These are phyloP conservation scores for Andrena bucephala DNA, from an alignment of 2,888 invertebrate genomes.

Conservation along the genomic window DNA sequence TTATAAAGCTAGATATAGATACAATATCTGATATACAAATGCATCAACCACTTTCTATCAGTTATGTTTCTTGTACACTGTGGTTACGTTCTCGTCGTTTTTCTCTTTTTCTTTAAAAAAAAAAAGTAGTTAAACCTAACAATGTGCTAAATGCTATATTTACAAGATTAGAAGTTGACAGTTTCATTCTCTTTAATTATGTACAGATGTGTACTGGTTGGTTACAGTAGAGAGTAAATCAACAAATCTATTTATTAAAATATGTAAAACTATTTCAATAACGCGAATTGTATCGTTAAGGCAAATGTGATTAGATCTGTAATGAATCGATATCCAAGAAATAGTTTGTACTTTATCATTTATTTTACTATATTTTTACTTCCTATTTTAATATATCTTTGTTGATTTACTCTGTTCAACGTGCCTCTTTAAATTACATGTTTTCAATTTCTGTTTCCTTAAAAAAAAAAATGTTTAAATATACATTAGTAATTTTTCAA, in stretches of 20 bases:
- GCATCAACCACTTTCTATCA: slow-evolving; percentile 70
- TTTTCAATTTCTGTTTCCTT: slow-evolving; percentile 28
- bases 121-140: slow-evolving; percentile 56
- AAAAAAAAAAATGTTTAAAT: slow-evolving; percentile 37
- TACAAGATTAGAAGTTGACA: slow-evolving; percentile 60
- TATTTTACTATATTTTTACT: slow-evolving; percentile 55
- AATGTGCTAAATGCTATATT: slow-evolving; percentile 66
- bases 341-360: slow-evolving; percentile 65
- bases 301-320: slow-evolving; percentile 44
- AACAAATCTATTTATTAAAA: slow-evolving; percentile 63
- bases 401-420: slow-evolving; percentile 50
- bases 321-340: slow-evolving; percentile 50
- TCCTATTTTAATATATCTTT: slow-evolving; percentile 56
- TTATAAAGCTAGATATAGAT: slow-evolving; percentile 65
- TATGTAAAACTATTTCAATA: slow-evolving; percentile 44
- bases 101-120: not conserved
- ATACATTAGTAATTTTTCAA: slow-evolving; percentile 35
- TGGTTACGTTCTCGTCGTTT: slow-evolving; percentile 17
- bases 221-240: slow-evolving; percentile 56
- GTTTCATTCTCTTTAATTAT: slow-evolving; percentile 53
- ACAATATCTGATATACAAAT: slow-evolving; percentile 67
- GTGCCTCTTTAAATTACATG: slow-evolving; percentile 46
- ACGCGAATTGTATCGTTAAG: slow-evolving; percentile 46
- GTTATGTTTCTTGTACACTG: slow-evolving; percentile 47
- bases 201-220: slow-evolving; percentile 50